Base-by-base conservation (phyloP, 1,140 invertebrate genomes). In the Solenopsis invicta region DNA sequence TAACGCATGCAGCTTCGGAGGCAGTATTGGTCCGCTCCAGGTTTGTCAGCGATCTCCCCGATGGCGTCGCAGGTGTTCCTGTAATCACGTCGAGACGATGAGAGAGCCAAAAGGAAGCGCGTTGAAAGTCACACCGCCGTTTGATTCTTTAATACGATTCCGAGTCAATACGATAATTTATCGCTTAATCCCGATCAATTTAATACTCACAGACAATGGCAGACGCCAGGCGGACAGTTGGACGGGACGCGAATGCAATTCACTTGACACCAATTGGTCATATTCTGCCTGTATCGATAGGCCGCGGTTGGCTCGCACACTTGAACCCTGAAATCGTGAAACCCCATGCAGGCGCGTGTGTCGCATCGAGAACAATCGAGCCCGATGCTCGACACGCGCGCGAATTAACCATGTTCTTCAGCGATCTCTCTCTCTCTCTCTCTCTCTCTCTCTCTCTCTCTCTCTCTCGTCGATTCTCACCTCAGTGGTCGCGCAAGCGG, bases 191-290 rank as follows among this genome's bases (percentile, higher is more conserved):
- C 10, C 12, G 41, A 62, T 50, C 59, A 74, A 87, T 69, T 72
- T 66, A n/a, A 66, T 84, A 97, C 98, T 97, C 96, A 98, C 98
- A 98, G 97, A 92, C 98, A 98, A 64, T 96, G 94, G 87, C 98
- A 98, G 12, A 97, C 95, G 10, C 95, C 94, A 29, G 96, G 94
- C 0, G 98, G 98, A 94, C 98, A 98, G 93, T 98, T 97, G 2
- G 98, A 98, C 21, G 98, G 98, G 94, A 98, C 98, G 52, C 97
- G 96, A 67, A 98, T 95, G 88, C 98, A 98, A 94, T 98, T 98
- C 21, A 95, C 96, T 94, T 98, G 97, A 92, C 98, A 98, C 98
- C 98, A 98, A 78, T 96, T 95, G 78, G 96, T 95, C 96, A 98
- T 98, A 34, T 97, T 97, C 13, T 97, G 97, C 82, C 98, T 95